Evolutionary conservation across 1,140 invertebrate species (phyloP).

Genomic region (Penaeus chinensis): DNA sequence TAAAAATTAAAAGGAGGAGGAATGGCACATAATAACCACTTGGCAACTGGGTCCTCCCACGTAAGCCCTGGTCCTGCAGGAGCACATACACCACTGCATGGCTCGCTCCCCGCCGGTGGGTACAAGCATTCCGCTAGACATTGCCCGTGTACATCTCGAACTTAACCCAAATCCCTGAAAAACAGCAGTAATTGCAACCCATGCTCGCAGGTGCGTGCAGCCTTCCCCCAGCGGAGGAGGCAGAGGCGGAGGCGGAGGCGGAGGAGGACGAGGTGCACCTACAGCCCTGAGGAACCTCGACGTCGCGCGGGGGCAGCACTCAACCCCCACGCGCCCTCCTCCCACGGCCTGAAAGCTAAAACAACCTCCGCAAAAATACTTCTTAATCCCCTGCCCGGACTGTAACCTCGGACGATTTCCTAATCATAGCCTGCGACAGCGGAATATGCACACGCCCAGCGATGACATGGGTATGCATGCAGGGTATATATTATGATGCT

Average conservation of each 20-base stretch:
- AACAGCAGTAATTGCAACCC: background rate
- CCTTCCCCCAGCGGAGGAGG: background rate
- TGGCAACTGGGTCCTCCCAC: constrained; percentile 35
- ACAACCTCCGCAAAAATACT: no score
- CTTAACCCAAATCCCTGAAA: background rate
- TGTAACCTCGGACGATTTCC: no score
- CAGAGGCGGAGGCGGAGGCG: no score
- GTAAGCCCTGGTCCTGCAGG: constrained; percentile 33
- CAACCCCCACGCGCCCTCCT: background rate
- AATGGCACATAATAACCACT: constrained; percentile 7
- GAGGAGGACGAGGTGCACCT: background rate
- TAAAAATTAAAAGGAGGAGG: background rate
- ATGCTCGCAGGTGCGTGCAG: constrained; percentile 1
- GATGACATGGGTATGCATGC: no score
- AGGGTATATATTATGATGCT: no score
- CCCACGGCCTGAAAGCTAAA: background rate
- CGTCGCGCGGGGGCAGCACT: constrained; percentile 11
- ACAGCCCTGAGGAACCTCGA: background rate
- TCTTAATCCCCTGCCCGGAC: no score
- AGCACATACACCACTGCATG: constrained; percentile 14
- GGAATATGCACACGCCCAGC: no score
- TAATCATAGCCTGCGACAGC: no score
- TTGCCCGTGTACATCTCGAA: background rate
- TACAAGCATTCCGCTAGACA: constrained; percentile 12
- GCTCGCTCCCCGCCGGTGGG: constrained; percentile 23